Base-by-base conservation (phyloP, 1,140 invertebrate genomes). In the Cydia strobilella region DNA sequence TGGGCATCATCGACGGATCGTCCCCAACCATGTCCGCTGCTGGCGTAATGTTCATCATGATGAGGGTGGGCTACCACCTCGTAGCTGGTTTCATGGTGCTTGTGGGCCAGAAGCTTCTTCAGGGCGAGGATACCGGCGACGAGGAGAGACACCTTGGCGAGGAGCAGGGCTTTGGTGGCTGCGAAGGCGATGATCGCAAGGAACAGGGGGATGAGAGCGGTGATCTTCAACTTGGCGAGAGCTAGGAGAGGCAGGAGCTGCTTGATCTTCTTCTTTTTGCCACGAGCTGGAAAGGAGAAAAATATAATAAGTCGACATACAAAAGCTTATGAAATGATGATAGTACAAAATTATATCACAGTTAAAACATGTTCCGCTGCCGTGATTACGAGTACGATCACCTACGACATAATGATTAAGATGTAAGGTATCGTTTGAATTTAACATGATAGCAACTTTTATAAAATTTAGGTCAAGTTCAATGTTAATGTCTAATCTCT, bases 141-240 rank as follows among this genome's bases (percentile, higher is more conserved):
- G 59, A 97, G 94, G 9, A 97, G 94, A 9, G 96, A 96, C 75
- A 97, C 94, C 92, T 97, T 97, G 86, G 96, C 96, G 79, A 97
- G 94, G 65, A 97, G 93, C 72, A 97, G 93, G 18, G 97, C 97
- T 93, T 97, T 97, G 93, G 97, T 95, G 6, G 96, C 96, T 39
- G 97, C 93, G n/a, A 97, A 93, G 9, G 96, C 96, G 73, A 97
- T 94, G 84, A 95, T 96, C 77, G 96, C 96, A 13, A 97, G 94
- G 77, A 95, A 95, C 75, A 97, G 92, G 20, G 96, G 96, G 80
- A 97, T 95, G 31, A 97, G 93, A 20, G 95, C 95, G 74, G 96
- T 96, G 75, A 96, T 96, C 93, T 97, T 97, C 86, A 97, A 86
- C 86, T 97, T 96, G 85, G 97, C 92, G 62, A 97, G 94, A 75